These are phyloP conservation scores for Manis javanica DNA, from an alignment of 2,797 vertebrate genomes.

Conservation along the genomic window DNA sequence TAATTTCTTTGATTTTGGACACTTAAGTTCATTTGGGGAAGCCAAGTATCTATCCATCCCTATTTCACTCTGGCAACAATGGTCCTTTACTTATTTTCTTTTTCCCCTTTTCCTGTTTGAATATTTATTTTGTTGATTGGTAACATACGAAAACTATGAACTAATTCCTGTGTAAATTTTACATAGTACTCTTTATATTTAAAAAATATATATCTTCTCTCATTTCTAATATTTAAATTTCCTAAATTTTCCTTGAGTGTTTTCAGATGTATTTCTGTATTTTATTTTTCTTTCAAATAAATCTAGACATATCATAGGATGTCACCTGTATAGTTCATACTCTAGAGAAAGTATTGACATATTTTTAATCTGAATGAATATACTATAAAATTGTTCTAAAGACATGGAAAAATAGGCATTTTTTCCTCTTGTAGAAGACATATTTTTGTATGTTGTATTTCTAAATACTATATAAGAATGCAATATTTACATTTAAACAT, in stretches of 20 bases:
- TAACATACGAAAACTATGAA: not conserved
- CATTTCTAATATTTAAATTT: not conserved
- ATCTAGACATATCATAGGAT: not conserved
- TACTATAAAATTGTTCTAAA: not conserved
- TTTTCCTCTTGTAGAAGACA: not conserved
- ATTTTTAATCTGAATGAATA: not conserved
- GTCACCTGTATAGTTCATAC: not conserved
- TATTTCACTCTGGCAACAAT: not conserved
- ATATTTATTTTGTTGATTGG: not conserved
- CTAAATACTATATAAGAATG: not conserved
- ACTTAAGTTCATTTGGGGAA: not conserved
- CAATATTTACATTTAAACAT: not conserved
- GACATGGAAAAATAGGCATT: not conserved
- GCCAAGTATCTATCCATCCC: not conserved
- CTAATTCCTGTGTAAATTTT: not conserved
- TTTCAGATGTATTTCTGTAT: not conserved
- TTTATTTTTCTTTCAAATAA: not conserved
- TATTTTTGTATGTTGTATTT: not conserved
- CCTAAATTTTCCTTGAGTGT: not conserved
- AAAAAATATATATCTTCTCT: not conserved
- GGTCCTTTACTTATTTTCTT: no score
- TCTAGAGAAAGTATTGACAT: not conserved
- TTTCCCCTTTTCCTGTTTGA: no score
- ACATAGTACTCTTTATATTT: not conserved
- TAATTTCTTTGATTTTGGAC: not conserved